phyloP scores from a whole-genome alignment of 2,113 vertebrate genomes.

The Oostethus manadensis region DNA sequence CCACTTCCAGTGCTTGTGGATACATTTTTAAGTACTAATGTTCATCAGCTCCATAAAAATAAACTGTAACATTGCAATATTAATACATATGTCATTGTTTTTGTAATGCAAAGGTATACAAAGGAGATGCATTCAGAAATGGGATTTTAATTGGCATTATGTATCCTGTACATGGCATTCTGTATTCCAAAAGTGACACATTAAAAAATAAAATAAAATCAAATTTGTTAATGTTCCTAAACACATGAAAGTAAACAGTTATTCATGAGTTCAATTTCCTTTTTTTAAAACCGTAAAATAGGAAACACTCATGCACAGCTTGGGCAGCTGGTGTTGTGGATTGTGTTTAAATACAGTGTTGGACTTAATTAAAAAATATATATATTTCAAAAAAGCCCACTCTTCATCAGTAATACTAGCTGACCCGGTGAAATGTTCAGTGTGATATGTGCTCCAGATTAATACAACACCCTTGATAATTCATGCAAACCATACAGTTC shows the following conservation, averaged over 20 bases:
- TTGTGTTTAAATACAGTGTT: conserved; percentile 25
- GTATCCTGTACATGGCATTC: conserved; percentile 58
- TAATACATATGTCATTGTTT: not conserved
- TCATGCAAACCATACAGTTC: conserved; percentile 38
- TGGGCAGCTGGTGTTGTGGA: conserved; percentile 26
- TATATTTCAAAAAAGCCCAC: conserved; percentile 7
- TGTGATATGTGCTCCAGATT: conserved; percentile 11
- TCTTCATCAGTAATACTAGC: conserved; percentile 18
- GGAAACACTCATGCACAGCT: conserved; percentile 42
- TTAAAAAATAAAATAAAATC: conserved; percentile 21
- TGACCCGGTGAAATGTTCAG: conserved; percentile 18
- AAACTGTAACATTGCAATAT: too few species aligned
- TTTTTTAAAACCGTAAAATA: conserved; percentile 56
- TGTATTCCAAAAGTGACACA: conserved; percentile 41
- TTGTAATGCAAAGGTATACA: conserved; percentile 18
- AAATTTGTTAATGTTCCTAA: conserved; percentile 31
- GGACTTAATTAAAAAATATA: conserved; percentile 2
- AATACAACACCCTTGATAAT: conserved; percentile 9
- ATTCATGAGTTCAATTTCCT: conserved; percentile 69
- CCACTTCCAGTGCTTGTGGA: too few species aligned
- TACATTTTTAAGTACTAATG: not conserved
- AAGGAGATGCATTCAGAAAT: conserved; percentile 56
- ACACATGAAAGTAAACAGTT: conserved; percentile 48
- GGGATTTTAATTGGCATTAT: conserved; percentile 58
- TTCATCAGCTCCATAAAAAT: not conserved